A percentile compares a stretch with the other conserved stretches of the same genome.
Evolutionary conservation across 2,113 vertebrate species (phyloP).

Genomic region (Spea bombifrons): DNA sequence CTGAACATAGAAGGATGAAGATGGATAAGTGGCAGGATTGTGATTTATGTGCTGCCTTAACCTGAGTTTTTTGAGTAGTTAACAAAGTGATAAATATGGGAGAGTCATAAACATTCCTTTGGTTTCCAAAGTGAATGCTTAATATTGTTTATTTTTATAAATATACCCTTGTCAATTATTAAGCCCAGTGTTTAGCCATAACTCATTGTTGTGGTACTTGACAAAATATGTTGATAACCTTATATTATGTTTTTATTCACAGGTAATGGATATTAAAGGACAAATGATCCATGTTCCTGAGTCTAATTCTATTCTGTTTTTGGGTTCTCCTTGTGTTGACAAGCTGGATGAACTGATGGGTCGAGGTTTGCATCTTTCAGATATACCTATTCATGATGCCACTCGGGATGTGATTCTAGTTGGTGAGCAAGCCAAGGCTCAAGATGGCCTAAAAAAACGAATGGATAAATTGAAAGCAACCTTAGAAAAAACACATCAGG

Average conservation of each 20-base stretch:
- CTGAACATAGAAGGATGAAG: no score
- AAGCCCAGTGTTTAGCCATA: no score
- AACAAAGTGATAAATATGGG: no score
- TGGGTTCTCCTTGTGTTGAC: constrained; percentile 96
- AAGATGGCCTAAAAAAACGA: constrained; percentile 94
- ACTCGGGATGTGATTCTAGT: constrained; percentile 95
- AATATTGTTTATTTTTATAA: no score
- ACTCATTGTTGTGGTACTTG: no score
- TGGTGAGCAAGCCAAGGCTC: constrained; percentile 94
- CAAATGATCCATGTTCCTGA: constrained; percentile 97
- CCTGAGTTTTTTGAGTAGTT: no score
- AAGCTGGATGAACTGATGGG: constrained; percentile 97
- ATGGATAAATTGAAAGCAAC: constrained; percentile 99
- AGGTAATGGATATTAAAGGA: constrained; percentile 98
- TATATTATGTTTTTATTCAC: constrained; percentile 51
- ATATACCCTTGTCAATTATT: no score
- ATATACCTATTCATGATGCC: constrained; percentile 96
- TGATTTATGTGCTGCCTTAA: no score
- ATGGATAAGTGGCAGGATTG: no score
- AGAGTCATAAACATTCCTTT: no score
- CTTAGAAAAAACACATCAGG: constrained; percentile 88
- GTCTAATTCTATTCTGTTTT: constrained; percentile 87
- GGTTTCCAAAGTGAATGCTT: no score
- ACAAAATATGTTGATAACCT: background rate
- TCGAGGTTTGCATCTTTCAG: constrained; percentile 89